Conservation (phyloP, 2,113 vertebrate species). For the Poeciliopsis turrubarensis region DNA sequence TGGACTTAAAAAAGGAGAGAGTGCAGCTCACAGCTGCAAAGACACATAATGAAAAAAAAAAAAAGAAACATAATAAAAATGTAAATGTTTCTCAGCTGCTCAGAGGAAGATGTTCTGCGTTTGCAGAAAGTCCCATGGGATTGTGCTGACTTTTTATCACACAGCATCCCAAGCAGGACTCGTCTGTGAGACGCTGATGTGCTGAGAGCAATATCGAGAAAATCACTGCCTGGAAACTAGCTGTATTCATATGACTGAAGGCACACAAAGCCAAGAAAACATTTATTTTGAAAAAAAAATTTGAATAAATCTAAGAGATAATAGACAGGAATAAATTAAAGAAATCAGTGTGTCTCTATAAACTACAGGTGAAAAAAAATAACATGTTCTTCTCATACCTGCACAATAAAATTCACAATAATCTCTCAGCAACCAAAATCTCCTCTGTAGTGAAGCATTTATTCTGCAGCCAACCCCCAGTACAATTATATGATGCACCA, state of each 20-base stretch:
- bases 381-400: no score
- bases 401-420: no score
- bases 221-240: background rate
- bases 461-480: background rate
- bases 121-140: background rate
- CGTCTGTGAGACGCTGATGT: no score
- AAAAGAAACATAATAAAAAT: background rate
- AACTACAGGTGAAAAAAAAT: no score
- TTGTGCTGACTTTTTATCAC: background rate
- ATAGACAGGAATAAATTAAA: no score
- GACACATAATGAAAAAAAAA: background rate
- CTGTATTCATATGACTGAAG: background rate
- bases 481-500: background rate
- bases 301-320: no score
- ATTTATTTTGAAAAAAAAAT: no score
- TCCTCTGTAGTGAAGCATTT: background rate
- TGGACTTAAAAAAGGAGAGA: background rate
- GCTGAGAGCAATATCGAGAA: no score
- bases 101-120: background rate
- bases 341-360: no score
- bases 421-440: background rate
- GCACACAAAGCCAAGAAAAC: background rate
- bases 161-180: background rate
- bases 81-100: background rate
- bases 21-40: background rate